phyloP scores from a whole-genome alignment of 2,113 vertebrate species.

The Paratilapia polleni region DNA sequence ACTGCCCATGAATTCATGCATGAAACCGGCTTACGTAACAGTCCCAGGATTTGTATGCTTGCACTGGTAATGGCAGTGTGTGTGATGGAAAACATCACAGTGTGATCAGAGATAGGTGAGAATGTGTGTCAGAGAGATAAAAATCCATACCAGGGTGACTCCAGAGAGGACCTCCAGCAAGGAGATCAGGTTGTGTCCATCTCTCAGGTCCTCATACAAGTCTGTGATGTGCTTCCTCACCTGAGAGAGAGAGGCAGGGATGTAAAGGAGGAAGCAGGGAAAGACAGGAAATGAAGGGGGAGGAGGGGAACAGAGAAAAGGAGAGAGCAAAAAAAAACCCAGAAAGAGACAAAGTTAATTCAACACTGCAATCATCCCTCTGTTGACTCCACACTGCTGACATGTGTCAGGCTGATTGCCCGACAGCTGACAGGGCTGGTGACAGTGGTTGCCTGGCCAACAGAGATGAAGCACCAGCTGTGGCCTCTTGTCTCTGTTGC shows the following conservation, averaged over 20 bases:
- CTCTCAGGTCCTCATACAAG: conserved; percentile 87
- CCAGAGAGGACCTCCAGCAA: conserved; percentile 96
- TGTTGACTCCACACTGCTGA: conserved; percentile 36
- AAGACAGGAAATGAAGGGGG: background rate
- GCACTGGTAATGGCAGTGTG: background rate
- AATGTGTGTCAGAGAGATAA: background rate
- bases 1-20: background rate
- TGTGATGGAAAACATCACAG: background rate
- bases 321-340: background rate
- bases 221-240: conserved; percentile 93
- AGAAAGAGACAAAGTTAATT: conserved; percentile 14
- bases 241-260: conserved; percentile 69
- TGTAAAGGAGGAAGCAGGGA: background rate
- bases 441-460: conserved; percentile 33
- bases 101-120: background rate
- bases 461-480: conserved; percentile 40
- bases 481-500: conserved; percentile 45
- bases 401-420: conserved; percentile 15
- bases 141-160: conserved; percentile 89
- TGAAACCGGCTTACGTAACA: background rate
- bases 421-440: conserved; percentile 11
- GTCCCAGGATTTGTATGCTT: background rate
- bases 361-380: background rate
- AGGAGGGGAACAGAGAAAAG: background rate
- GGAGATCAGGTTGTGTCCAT: conserved; percentile 97